Percentiles rank a stretch among this genome's conserved stretches.
phyloP scores from a whole-genome alignment of 2,888 invertebrate species.

The Cactoblastis cactorum region DNA sequence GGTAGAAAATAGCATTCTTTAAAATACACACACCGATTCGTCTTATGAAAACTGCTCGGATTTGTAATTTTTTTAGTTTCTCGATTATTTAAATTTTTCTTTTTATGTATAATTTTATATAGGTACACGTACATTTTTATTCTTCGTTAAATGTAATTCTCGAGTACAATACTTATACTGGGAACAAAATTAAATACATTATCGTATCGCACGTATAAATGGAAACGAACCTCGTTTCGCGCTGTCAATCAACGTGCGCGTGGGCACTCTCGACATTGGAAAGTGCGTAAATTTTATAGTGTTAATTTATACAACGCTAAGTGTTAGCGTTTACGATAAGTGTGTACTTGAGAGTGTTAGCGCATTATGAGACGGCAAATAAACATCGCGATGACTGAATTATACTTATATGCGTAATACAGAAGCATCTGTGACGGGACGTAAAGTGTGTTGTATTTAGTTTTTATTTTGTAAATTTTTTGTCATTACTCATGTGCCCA shows the following conservation, averaged over 20 bases:
- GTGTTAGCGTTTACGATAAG: constrained; percentile 23
- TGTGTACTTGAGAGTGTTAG: constrained; percentile 18
- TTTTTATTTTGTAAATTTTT: too few species aligned
- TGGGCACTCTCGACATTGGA: constrained; percentile 59
- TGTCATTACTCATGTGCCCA: too few species aligned
- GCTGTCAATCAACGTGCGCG: constrained; percentile 57
- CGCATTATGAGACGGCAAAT: constrained; percentile 14
- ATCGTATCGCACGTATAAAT: constrained; percentile 28
- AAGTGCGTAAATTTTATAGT: constrained; percentile 50
- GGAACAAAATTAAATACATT: too few species aligned
- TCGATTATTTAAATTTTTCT: too few species aligned
- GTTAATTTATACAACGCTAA: constrained; percentile 38
- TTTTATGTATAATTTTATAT: too few species aligned
- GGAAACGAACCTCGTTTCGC: constrained; percentile 31
- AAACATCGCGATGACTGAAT: constrained; percentile 1
- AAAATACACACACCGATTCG: too few species aligned
- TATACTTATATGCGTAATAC: constrained; percentile 2
- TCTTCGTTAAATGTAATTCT: too few species aligned
- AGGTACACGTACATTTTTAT: too few species aligned
- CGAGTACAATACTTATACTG: too few species aligned
- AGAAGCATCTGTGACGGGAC: neutral
- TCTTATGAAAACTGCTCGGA: too few species aligned
- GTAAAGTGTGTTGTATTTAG: neutral
- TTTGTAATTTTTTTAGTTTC: too few species aligned
- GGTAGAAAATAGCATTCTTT: too few species aligned